These are phyloP conservation scores for Nephila pilipes DNA, from an alignment of 1,140 invertebrate genomes.

Conservation along the genomic window DNA sequence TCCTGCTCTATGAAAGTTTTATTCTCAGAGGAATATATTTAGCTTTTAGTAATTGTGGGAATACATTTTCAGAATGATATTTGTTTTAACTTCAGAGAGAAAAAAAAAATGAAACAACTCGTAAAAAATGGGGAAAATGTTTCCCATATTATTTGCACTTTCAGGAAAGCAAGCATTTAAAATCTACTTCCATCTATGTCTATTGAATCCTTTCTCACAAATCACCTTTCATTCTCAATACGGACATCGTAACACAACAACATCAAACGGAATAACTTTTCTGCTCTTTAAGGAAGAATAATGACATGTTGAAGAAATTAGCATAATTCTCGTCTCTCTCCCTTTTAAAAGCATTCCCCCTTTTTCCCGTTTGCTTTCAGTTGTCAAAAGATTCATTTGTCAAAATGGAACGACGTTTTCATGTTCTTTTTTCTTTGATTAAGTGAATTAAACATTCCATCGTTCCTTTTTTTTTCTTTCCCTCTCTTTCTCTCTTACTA, in stretches of 20 bases:
- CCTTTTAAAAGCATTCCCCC: slow-evolving; percentile 34
- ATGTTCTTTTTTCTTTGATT: slow-evolving; percentile 49
- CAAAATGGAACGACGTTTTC: slow-evolving; percentile 56
- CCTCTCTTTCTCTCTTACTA: not conserved
- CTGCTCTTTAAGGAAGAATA: slow-evolving; percentile 48
- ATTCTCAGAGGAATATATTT: no score
- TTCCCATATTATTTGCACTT: no score
- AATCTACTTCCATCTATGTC: not conserved
- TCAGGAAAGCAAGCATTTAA: not conserved
- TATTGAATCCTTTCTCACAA: not conserved
- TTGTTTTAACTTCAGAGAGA: no score
- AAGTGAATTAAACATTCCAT: slow-evolving; percentile 70
- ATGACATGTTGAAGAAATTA: slow-evolving; percentile 60
- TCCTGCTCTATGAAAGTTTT: no score
- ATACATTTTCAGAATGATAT: no score
- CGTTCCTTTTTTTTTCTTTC: not conserved
- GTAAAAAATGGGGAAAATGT: no score
- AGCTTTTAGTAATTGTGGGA: no score
- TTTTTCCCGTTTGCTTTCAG: slow-evolving; percentile 16
- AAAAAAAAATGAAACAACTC: no score
- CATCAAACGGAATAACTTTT: slow-evolving; percentile 51
- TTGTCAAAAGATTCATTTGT: slow-evolving; percentile 68
- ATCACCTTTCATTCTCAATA: slow-evolving; percentile 29
- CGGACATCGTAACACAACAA: not conserved
- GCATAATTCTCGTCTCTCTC: slow-evolving; percentile 52